These are phyloP conservation scores for Meloidogyne hapla DNA, from an alignment of 1,140 invertebrate genomes.

Conservation along the genomic window DNA sequence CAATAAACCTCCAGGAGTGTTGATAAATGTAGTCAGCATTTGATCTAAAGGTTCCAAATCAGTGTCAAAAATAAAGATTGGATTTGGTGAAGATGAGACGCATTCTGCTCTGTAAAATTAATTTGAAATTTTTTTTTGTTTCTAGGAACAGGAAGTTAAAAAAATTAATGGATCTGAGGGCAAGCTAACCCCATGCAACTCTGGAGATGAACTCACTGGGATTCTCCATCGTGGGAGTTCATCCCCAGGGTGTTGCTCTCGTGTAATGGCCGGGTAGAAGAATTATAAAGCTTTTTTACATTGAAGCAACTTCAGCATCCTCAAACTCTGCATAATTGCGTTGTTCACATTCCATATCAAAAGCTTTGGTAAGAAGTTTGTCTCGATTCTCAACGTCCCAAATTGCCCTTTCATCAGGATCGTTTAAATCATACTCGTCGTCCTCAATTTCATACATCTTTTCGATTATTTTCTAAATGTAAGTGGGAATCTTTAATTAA, in stretches of 20 bases:
- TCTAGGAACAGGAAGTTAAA: no score
- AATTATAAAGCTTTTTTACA: no score
- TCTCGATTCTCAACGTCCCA: not conserved
- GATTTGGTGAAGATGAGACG: not conserved
- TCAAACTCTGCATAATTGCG: not conserved
- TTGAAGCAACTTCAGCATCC: not conserved
- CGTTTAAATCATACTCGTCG: not conserved
- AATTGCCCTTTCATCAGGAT: not conserved
- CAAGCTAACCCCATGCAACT: no score
- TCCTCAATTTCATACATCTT: not conserved
- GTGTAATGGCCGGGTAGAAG: no score
- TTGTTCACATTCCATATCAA: not conserved
- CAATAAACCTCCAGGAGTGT: not conserved
- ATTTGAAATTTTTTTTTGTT: no score
- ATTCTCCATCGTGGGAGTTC: no score
- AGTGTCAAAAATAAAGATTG: not conserved
- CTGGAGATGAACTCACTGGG: no score
- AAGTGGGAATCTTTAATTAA: not conserved
- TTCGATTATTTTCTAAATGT: not conserved
- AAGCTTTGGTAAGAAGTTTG: not conserved
- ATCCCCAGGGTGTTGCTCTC: no score
- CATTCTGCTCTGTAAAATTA: not conserved
- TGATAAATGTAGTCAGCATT: not conserved
- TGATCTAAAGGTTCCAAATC: not conserved
- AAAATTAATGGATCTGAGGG: no score